Conservation (phyloP, 2,797 vertebrate genomes). For the Todus mexicanus region DNA sequence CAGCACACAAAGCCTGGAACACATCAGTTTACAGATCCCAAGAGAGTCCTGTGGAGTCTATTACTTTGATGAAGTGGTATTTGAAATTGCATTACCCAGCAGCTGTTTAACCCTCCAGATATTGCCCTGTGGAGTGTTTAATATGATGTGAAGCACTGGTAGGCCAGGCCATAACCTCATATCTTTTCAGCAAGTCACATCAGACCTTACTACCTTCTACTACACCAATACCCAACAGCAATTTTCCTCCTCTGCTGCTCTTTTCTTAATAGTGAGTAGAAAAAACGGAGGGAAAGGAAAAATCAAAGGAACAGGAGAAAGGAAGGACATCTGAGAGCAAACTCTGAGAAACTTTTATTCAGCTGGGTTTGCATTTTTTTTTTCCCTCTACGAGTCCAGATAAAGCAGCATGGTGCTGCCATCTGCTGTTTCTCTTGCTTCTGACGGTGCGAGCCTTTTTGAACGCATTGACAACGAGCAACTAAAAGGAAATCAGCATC, state of each 20-base stretch:
- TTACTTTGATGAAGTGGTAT: conserved; percentile 37
- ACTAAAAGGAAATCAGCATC: neutral
- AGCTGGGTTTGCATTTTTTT: neutral
- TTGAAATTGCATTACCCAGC: conserved; percentile 50
- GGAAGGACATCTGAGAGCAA: neutral
- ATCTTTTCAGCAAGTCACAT: conserved; percentile 43
- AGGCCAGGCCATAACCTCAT: conserved; percentile 47
- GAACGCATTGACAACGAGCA: neutral
- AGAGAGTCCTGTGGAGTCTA: conserved; percentile 40
- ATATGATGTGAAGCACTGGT: conserved; percentile 21
- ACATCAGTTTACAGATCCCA: conserved; percentile 41
- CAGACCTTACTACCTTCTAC: conserved; percentile 28
- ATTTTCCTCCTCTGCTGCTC: neutral
- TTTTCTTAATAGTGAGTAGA: neutral
- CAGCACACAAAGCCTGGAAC: conserved; percentile 53
- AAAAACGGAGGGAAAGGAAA: neutral
- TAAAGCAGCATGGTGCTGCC: conserved; percentile 65
- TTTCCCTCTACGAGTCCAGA: neutral
- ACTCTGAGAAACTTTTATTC: neutral
- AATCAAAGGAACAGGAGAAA: neutral
- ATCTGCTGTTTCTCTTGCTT: conserved; percentile 58
- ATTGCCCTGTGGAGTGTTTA: conserved; percentile 53
- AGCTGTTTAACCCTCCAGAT: conserved; percentile 56
- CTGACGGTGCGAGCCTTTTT: neutral
- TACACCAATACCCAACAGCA: conserved; percentile 12